phyloP scores from a whole-genome alignment of 2,113 vertebrate genomes.

The Panthera leo region DNA sequence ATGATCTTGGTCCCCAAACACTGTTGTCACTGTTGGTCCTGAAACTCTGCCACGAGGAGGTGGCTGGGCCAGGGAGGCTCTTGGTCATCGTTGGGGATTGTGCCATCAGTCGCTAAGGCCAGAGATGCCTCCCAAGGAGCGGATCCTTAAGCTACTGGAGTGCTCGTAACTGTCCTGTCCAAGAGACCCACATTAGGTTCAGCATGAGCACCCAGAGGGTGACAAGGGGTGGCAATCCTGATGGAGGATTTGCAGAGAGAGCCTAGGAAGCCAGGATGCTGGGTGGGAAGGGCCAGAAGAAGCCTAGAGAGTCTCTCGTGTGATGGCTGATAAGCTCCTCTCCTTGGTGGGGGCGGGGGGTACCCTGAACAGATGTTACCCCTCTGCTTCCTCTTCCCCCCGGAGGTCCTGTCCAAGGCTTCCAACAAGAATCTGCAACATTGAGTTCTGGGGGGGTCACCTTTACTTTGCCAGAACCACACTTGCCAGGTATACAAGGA shows the following conservation, averaged over 20 bases:
- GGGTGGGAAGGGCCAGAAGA: neutral
- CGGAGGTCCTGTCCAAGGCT: neutral
- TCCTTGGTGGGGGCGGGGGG: neutral
- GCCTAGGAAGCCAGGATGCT: neutral
- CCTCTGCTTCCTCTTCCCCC: neutral
- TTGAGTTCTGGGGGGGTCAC: neutral
- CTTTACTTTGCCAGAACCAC: neutral
- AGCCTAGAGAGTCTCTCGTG: neutral
- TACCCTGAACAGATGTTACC: neutral
- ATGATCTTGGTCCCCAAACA: neutral
- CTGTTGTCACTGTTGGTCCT: neutral
- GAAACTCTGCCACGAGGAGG: neutral
- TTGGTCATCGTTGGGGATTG: neutral
- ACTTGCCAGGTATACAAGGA: neutral
- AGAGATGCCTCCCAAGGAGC: neutral
- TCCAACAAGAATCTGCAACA: neutral
- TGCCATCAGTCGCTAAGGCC: neutral
- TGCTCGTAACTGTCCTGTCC: neutral
- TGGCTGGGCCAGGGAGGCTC: neutral
- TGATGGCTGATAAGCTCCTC: neutral
- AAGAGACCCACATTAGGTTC: neutral
- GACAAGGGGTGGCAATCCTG: neutral
- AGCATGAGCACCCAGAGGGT: neutral
- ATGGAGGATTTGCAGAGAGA: neutral
- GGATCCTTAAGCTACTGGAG: neutral